Conservation (phyloP, 2,113 vertebrate genomes). For the Aramus guarauna region DNA sequence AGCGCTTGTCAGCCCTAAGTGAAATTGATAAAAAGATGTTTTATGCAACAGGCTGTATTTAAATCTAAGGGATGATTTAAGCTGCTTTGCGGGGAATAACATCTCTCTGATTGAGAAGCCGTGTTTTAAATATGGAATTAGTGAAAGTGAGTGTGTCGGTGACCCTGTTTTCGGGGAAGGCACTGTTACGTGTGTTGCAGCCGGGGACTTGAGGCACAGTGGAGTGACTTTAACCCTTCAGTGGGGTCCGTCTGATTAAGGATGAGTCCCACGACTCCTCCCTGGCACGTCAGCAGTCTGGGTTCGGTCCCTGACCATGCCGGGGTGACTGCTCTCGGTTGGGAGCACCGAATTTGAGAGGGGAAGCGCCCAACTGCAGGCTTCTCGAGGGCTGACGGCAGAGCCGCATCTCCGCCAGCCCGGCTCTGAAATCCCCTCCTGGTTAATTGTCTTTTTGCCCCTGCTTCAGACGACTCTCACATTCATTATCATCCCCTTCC, state of each 20-base stretch:
- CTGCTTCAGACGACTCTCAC: neutral
- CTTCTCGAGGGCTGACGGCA: neutral
- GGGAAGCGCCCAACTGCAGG: neutral
- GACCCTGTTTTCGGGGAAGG: neutral
- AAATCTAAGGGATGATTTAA: slow-evolving; percentile 4
- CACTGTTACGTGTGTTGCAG: neutral
- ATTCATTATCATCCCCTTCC: neutral
- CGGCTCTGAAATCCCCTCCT: neutral
- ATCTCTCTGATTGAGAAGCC: neutral
- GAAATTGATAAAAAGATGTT: slow-evolving; percentile 11
- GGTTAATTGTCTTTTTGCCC: neutral
- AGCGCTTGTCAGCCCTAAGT: neutral
- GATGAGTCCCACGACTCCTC: neutral
- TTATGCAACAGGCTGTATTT: slow-evolving; percentile 20
- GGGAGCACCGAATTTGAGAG: neutral
- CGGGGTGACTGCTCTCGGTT: neutral
- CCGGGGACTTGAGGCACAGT: neutral
- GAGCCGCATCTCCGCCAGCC: neutral
- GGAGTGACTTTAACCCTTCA: neutral
- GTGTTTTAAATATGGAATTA: neutral
- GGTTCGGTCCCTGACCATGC: neutral
- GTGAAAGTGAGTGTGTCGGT: neutral
- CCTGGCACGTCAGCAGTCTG: neutral
- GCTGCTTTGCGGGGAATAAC: neutral
- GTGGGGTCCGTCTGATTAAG: neutral